Evolutionary conservation across 2,113 vertebrate species (phyloP), one percentile per base, ranked within the genome.

Genomic region (Rhynchomys soricoides): DNA sequence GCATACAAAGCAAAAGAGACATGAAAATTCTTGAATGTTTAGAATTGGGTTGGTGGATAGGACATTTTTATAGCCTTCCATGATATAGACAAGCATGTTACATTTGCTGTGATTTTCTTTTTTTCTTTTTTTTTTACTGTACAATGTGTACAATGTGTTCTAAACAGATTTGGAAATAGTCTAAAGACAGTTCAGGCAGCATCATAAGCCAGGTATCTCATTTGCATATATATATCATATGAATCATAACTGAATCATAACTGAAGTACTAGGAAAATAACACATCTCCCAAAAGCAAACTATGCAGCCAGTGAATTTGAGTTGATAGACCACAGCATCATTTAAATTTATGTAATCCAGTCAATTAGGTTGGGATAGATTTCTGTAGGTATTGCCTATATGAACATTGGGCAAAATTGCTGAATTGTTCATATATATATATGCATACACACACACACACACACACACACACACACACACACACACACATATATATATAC

Each of bases 221-320:
- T 43, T 21, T 89, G 92, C 2, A 68, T 11, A 59, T 16, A n/a
- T 66, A 24, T n/a, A n/a, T n/a, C n/a, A n/a, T n/a, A n/a, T n/a
- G 71, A 97, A 86, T 96, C 57, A 82, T 95, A 89, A 95, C 64
- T 50, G 71, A 97, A 86, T 96, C 57, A 82, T 95, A 89, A 95
- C 64, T 50, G 68, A 90, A 37, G 34, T 37, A 37, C 29, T 45
- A 31, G 48, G 73, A 89, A 97, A 96, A 88, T 43, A n/a, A n/a
- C n/a, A n/a, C n/a, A n/a, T n/a, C n/a, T n/a, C n/a, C n/a, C n/a
- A n/a, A n/a, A n/a, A 95, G 52, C 17, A 57, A 95, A 93, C 73
- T 86, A 83, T 68, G 13, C 29, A 77, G 45, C 64, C 94, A 87
- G 88, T 89, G 92, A 97, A 90, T 92, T 93, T 85, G 96, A 93